A percentile compares a stretch with the other conserved stretches of the same genome.
phyloP scores from a whole-genome alignment of 2,113 vertebrate genomes.

The Pyrgilauda ruficollis region DNA sequence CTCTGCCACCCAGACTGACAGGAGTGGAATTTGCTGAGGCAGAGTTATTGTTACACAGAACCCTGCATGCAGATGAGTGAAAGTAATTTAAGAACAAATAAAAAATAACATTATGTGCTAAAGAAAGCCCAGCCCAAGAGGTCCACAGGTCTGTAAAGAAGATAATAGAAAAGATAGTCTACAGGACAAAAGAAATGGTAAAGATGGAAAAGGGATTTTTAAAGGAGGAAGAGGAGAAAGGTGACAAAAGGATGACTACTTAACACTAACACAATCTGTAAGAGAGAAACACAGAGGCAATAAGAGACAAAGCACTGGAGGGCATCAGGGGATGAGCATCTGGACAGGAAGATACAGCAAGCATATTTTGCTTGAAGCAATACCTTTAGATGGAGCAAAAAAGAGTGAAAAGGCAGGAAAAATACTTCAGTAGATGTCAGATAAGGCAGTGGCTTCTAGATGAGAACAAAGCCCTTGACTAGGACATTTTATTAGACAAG shows the following conservation, averaged over 20 bases:
- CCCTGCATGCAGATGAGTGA: not conserved
- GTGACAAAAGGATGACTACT: not conserved
- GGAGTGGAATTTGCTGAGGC: not conserved
- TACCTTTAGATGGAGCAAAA: not conserved
- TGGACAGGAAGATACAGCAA: not conserved
- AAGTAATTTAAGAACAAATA: not conserved
- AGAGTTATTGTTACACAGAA: not conserved
- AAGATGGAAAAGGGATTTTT: not conserved
- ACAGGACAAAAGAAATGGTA: not conserved
- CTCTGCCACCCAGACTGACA: not conserved
- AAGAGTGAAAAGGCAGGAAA: not conserved
- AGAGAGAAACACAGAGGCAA: not conserved
- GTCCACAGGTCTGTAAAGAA: not conserved
- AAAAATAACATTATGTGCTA: not conserved
- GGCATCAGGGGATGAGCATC: not conserved
- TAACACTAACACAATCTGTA: not conserved
- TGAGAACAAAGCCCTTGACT: not conserved
- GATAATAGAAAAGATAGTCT: not conserved
- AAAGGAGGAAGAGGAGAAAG: not conserved
- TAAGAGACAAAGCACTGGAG: not conserved
- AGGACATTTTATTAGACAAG: not conserved
- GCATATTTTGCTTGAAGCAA: not conserved
- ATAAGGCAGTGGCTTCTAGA: not conserved
- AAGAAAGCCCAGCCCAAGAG: not conserved
- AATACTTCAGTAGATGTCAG: not conserved